phyloP scores from a whole-genome alignment of 2,113 vertebrate genomes.

The Eulacestoma nigropectus region DNA sequence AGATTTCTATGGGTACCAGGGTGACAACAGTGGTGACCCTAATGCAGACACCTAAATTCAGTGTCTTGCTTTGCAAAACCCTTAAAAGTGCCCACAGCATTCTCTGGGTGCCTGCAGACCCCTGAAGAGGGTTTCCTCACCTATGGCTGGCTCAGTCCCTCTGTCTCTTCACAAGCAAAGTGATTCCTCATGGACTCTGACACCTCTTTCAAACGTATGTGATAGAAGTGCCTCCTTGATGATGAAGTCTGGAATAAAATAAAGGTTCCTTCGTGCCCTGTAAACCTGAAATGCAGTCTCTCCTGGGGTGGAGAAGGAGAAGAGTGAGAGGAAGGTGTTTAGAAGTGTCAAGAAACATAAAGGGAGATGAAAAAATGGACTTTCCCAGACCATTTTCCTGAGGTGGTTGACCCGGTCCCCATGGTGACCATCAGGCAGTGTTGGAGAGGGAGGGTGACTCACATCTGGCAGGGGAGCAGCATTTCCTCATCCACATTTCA shows the following conservation, averaged over 20 bases:
- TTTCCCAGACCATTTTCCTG: not conserved
- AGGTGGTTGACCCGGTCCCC: not conserved
- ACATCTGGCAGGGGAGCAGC: not conserved
- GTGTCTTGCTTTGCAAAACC: not conserved
- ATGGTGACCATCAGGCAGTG: not conserved
- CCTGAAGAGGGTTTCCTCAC: too few species aligned
- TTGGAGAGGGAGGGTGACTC: not conserved
- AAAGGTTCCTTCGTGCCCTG: not conserved
- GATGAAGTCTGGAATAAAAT: not conserved
- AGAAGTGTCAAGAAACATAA: not conserved
- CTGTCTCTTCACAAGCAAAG: not conserved
- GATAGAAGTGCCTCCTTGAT: not conserved
- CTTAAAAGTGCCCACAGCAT: not conserved
- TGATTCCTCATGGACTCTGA: not conserved
- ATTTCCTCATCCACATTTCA: not conserved
- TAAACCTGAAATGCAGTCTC: not conserved
- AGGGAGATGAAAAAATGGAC: not conserved
- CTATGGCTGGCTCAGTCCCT: not conserved
- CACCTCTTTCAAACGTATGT: not conserved
- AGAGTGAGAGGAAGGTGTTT: not conserved
- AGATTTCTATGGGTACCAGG: not conserved
- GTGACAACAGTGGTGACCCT: not conserved
- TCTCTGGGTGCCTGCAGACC: not conserved
- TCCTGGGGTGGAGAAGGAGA: not conserved
- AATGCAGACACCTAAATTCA: not conserved